A percentile compares a stretch with the other conserved stretches of the same genome.
Conservation (phyloP, 2,888 invertebrate species). For the Hyalella azteca region DNA sequence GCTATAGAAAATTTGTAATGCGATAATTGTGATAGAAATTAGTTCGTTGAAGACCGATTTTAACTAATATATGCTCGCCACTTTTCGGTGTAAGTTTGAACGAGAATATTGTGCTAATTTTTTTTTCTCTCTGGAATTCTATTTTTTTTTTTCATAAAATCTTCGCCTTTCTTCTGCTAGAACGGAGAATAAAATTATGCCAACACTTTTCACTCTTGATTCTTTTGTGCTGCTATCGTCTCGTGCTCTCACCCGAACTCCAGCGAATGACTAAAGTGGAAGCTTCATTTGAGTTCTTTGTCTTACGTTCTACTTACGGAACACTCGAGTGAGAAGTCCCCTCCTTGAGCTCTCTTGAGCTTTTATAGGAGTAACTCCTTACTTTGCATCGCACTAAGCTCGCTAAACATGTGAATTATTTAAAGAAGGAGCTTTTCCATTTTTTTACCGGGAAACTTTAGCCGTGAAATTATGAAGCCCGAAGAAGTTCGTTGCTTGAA, state of each 20-base stretch:
- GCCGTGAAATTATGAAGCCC: conserved; percentile 24
- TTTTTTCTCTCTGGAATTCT: too few species aligned
- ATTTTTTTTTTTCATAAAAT: too few species aligned
- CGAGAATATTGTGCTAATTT: too few species aligned
- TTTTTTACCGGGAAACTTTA: conserved; percentile 1
- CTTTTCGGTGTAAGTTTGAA: too few species aligned
- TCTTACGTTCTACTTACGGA: background rate
- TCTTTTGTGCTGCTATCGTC: background rate
- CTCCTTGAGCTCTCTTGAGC: background rate
- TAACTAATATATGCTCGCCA: too few species aligned
- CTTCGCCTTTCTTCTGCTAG: too few species aligned
- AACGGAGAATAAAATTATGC: too few species aligned
- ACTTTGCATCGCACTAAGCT: conserved; percentile 18
- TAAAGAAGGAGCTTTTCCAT: background rate
- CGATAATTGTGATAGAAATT: too few species aligned
- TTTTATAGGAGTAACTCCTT: conserved; percentile 33
- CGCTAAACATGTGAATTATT: conserved; percentile 34
- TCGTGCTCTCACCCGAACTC: background rate
- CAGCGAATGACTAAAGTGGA: background rate
- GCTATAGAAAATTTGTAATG: too few species aligned
- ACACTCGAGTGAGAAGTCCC: background rate
- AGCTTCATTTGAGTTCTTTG: conserved; percentile 5
- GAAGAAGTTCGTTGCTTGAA: conserved; percentile 20
- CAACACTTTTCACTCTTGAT: background rate
- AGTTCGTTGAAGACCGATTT: too few species aligned